Evolutionary conservation across 2,113 vertebrate species (phyloP).

Genomic region (Zonotrichia leucophrys): DNA sequence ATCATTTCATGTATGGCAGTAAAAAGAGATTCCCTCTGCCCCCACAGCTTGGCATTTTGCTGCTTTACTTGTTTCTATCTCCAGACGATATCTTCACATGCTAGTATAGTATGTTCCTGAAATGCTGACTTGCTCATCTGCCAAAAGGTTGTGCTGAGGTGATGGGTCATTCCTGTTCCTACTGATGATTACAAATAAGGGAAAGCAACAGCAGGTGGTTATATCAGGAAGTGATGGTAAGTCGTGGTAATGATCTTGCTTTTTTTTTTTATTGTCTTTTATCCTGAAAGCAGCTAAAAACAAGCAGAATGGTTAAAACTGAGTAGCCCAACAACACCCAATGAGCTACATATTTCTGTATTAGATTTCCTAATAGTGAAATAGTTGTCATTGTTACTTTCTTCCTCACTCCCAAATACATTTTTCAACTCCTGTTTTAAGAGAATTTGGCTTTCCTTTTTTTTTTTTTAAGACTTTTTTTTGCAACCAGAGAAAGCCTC

Average conservation of each 20-base stretch:
- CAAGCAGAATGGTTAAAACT: background rate
- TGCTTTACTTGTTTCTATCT: background rate
- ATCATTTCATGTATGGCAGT: background rate
- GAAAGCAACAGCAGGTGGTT: background rate
- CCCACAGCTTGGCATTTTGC: background rate
- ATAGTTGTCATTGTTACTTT: background rate
- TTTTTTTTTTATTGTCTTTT: background rate
- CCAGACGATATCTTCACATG: background rate
- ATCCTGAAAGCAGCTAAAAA: background rate
- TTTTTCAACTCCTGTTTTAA: background rate
- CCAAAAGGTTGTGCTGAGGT: background rate
- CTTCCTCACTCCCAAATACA: background rate
- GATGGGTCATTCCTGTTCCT: background rate
- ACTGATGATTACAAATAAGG: background rate
- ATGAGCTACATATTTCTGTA: background rate
- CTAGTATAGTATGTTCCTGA: background rate
- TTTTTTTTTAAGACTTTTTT: background rate
- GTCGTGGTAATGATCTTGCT: background rate
- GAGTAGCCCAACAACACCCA: background rate
- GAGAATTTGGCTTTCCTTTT: background rate
- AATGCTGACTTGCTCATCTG: background rate
- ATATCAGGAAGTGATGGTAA: background rate
- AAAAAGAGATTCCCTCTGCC: background rate
- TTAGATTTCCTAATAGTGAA: background rate
- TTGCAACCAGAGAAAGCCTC: constrained; percentile 56